Base-by-base conservation (phyloP, 1,140 invertebrate species). In the Hypothenemus hampei region DNA sequence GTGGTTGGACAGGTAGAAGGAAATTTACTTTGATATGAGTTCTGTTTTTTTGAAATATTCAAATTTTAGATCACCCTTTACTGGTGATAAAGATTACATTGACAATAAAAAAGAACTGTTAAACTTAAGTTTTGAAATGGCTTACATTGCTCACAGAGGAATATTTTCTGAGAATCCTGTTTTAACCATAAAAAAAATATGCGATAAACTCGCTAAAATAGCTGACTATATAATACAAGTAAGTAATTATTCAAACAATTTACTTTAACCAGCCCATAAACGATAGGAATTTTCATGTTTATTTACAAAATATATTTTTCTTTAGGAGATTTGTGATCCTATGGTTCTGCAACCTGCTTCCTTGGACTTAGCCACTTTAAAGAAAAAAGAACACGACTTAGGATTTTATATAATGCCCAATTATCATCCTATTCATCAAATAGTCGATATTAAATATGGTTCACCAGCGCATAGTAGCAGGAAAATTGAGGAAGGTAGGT, bases 281-380 rank as follows among this genome's bases (percentile, higher is more conserved):
- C 26, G 1, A 13, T 31, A 8, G 1, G 26, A 31, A 31, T 2
- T 31, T 31, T 11, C n/a, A 29, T 29, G 31, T 50, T 33, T 20
- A 40, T 37, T 44, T 22, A 11, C 5, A 35, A 40, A 11, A 37
- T n/a, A n/a, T 20, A 33, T 22, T 40, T 48, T n/a, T 37, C 29
- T 65, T 65, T 10, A 78, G 73, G 87, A 93, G 62, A 84, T 87
- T 49, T 78, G 80, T 55, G 92, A 96, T 77, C 89, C 92, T 3
- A 81, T 93, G 74, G 82, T 93, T 54, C 76, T 95, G 37, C 90
- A 94, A 71, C 90, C 91, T 7, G 87, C 91, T 4, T 85, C 85
- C 13, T 74, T 96, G 31, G 91, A 92, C 73, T 74, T 92, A 37
- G 89, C 89, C 11, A 90, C 87, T 11, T 78, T 95, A 46, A 89